Base-by-base conservation (phyloP, 2,113 vertebrate genomes). In the Nothobranchius kuhntae region DNA sequence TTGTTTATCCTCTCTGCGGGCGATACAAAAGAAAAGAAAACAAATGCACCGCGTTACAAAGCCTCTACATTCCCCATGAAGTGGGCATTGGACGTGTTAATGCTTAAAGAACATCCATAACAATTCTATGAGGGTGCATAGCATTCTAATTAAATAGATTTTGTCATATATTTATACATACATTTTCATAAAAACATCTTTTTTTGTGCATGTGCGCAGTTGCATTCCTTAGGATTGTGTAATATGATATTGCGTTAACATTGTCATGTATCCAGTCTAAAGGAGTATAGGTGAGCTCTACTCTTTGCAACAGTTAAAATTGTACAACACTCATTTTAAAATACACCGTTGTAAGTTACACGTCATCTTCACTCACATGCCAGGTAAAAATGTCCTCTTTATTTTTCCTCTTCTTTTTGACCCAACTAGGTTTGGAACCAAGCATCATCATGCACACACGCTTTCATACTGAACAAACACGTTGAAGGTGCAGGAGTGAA, bases 171-270 rank as follows among this genome's bases (percentile, higher is more conserved):
- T 93, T 92, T 93, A 87, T 93, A 93, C 89, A 94, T 88, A 91
- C 87, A 93, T 92, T 92, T 92, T 90, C 89, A 90, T 92, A 93
- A 92, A 93, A 94, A 93, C 88, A 89, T 89, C 4, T 91, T 89
- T 86, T 92, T 90, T 89, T 94, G 92, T 93, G 93, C 93, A 94
- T 93, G 92, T 93, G 92, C 67, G 91, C 91, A 92, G 91, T 92
- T 93, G 93, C 93, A 93, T 94, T 94, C 93, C 92, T 93, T 93
- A 93, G 88, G 91, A 92, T 88, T 93, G 88, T 91, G 85, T 93
- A 92, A 91, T 93, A 93, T 91, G 90, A 93, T 93, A 93, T 93
- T 93, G 93, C 91, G 86, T 93, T 92, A 91, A 93, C 91, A 92
- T 91, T 85, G 91, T 92, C 92, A 91, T 89, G 86, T 90, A 90